Base-by-base conservation (phyloP, 2,888 invertebrate species). In the Odontocerum albicorne region DNA sequence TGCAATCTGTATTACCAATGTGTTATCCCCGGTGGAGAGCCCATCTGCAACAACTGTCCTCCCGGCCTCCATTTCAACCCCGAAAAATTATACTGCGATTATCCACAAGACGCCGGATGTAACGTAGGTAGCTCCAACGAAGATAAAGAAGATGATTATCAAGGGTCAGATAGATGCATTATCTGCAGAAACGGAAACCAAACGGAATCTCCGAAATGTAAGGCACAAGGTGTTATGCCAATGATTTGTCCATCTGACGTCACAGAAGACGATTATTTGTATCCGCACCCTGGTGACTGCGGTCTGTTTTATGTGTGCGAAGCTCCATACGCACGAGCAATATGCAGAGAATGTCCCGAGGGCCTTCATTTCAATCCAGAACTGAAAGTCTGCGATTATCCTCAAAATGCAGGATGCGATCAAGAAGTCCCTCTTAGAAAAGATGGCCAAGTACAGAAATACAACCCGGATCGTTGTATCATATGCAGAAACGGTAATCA, bases 361-460 rank as follows among this genome's bases (percentile, higher is more conserved):
- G 59, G 59, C 15, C 15, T 54, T 19, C 49, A 51, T 19, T 51
- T 38, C 44, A 35, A 10, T 7, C 3, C 38, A 3, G 1, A 1
- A 7, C 7, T 58, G 1, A 54, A 50, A 10, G 42, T 46, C 1
- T 58, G 58, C 43, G 42, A 67, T 55, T 49, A 55, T 20, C 65
- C 66, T 1, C 46, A 51, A 2, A 45, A 53, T 6, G 67, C 65
- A 1, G 63, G 65, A 27, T 68, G 68, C 44, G n/a, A n/a, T n/a
- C n/a, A n/a, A n/a, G n/a, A n/a, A n/a, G n/a, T n/a, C n/a, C n/a
- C n/a, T n/a, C n/a, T n/a, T n/a, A n/a, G n/a, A n/a, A n/a, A n/a
- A n/a, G n/a, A n/a, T n/a, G n/a, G n/a, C n/a, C n/a, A n/a, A n/a
- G n/a, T n/a, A n/a, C n/a, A n/a, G n/a, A n/a, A n/a, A n/a, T n/a